Percentiles rank a stretch among this genome's conserved stretches.
phyloP scores from a whole-genome alignment of 2,797 vertebrate genomes.

The Setipinna tenuifilis region DNA sequence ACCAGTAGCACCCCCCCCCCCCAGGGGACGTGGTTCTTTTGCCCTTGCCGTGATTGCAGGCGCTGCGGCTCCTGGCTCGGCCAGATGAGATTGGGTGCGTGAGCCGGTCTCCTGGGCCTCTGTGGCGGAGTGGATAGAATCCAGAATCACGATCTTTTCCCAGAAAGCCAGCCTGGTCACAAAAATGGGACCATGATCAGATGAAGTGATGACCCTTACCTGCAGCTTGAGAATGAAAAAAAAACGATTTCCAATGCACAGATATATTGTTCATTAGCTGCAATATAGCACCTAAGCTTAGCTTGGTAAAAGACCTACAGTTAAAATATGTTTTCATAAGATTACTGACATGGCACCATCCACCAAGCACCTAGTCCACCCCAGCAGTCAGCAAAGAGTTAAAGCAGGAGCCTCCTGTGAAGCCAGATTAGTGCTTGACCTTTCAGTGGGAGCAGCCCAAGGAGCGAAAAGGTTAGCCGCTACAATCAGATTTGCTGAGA shows the following conservation, averaged over 20 bases:
- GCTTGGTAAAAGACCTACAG: background rate
- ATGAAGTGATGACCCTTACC: background rate
- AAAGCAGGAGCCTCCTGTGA: background rate
- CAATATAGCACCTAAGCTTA: too few species aligned
- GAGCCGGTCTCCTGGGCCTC: too few species aligned
- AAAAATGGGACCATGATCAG: conserved; percentile 7
- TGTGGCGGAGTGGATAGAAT: background rate
- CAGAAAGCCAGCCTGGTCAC: background rate
- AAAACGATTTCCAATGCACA: background rate
- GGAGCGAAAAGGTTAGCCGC: background rate
- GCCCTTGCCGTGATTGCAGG: background rate
- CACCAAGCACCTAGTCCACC: background rate
- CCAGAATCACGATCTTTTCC: background rate
- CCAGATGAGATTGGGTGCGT: conserved; percentile 1
- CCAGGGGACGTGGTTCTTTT: background rate
- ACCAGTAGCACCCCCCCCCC: too few species aligned
- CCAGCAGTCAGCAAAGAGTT: background rate
- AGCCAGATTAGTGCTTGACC: background rate
- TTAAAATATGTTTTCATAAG: background rate
- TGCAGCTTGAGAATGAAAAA: background rate
- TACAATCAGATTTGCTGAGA: background rate
- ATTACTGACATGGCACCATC: background rate
- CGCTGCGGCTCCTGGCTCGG: background rate
- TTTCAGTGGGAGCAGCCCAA: background rate
- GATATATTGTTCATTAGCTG: background rate